A percentile compares a stretch with the other conserved stretches of the same genome.
These are phyloP conservation scores for Drosophila acutilabella DNA, from an alignment of 2,888 invertebrate species.

Conservation along the genomic window DNA sequence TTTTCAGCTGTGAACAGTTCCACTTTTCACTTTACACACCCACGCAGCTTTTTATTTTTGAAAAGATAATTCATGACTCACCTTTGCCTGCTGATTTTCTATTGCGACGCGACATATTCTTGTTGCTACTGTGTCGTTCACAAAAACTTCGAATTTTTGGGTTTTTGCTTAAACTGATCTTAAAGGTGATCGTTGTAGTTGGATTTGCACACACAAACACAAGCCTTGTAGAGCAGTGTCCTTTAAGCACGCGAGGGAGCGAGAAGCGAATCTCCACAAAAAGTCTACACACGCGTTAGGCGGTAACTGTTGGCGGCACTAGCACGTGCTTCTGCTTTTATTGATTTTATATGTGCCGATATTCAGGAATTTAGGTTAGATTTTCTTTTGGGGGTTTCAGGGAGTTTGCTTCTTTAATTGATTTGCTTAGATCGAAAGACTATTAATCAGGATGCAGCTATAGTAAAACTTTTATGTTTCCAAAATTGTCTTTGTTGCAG, in stretches of 20 bases:
- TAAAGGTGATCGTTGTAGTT: not conserved
- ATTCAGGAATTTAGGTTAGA: constrained; percentile 69
- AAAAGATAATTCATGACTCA: constrained; percentile 63
- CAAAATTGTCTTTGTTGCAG: constrained; percentile 76
- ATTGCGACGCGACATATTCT: constrained; percentile 82
- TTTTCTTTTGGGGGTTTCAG: constrained; percentile 10
- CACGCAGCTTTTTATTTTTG: constrained; percentile 3
- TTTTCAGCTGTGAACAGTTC: constrained; percentile 21
- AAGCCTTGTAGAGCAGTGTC: constrained; percentile 57
- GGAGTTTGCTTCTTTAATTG: constrained; percentile 16
- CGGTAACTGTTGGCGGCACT: constrained; percentile 70
- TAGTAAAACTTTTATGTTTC: constrained; percentile 84
- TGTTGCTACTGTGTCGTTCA: constrained; percentile 48
- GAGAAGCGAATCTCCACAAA: constrained; percentile 52
- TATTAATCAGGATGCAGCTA: constrained; percentile 84
- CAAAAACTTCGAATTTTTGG: constrained; percentile 37
- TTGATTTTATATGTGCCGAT: constrained; percentile 59
- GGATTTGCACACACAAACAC: constrained; percentile 25
- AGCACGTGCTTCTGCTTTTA: constrained; percentile 66
- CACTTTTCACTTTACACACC: constrained; percentile 23
- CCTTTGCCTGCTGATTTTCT: constrained; percentile 84
- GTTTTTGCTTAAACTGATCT: constrained; percentile 31
- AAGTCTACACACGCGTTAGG: constrained; percentile 65
- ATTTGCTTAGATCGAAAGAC: constrained; percentile 20
- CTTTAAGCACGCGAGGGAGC: constrained; percentile 48